Conservation (phyloP, 1,140 invertebrate species). For the Danaus plexippus region DNA sequence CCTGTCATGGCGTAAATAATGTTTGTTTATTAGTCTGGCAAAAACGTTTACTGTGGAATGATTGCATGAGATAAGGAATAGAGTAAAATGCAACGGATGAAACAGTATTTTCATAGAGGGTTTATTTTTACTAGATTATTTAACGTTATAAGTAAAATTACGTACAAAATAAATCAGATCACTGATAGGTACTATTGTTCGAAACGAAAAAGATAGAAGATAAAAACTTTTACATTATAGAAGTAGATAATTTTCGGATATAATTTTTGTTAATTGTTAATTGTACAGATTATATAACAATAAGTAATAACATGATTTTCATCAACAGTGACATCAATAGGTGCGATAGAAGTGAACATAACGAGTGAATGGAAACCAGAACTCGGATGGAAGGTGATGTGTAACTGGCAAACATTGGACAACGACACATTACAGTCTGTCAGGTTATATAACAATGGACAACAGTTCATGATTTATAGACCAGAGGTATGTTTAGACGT, state of each 20-base stretch:
- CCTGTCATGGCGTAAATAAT: slow-evolving; percentile 16
- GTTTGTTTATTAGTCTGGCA: slow-evolving; percentile 14
- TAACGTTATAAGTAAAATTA: no score
- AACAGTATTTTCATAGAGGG: slow-evolving; percentile 1
- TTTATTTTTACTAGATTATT: no score
- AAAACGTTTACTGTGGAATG: slow-evolving; percentile 11
- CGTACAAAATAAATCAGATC: no score
- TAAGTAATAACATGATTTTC: no score
- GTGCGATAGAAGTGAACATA: slow-evolving; percentile 34
- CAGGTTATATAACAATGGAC: slow-evolving; percentile 34
- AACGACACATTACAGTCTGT: slow-evolving; percentile 48
- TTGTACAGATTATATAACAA: no score
- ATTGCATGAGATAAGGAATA: slow-evolving; percentile 14
- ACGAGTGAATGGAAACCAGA: slow-evolving; percentile 35
- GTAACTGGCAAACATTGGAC: slow-evolving; percentile 33
- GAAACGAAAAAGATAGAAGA: no score
- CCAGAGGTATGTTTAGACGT: slow-evolving; percentile 35
- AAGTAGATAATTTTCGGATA: no score
- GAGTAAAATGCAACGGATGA: slow-evolving; percentile 9
- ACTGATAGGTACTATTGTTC: no score
- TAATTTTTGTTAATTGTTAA: no score
- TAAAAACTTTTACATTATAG: no score
- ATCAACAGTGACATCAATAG: slow-evolving; percentile 5
- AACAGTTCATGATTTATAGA: slow-evolving; percentile 51
- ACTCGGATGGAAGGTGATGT: slow-evolving; percentile 42